These are phyloP conservation scores for Poeciliopsis gracilis DNA, from an alignment of 2,797 vertebrate species.

Conservation along the genomic window DNA sequence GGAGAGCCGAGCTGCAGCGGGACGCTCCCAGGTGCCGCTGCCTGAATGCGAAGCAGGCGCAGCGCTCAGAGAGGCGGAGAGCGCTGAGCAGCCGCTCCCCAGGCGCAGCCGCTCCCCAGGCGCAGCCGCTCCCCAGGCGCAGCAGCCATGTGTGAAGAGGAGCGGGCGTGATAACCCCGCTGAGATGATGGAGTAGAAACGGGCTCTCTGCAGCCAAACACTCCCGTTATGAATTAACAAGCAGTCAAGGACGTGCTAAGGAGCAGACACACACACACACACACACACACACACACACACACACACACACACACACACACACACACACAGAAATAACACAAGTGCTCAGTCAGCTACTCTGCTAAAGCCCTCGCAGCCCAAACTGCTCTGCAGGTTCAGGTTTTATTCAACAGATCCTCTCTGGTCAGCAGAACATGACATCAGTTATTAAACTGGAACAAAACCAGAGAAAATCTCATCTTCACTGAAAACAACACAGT, in stretches of 20 bases:
- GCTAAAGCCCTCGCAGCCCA: neutral
- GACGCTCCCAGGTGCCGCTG: conserved; percentile 3
- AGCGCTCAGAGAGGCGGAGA: conserved; percentile 1
- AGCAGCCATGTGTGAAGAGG: conserved; percentile 8
- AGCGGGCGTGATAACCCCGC: conserved; percentile 5
- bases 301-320: neutral
- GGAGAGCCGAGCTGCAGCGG: neutral
- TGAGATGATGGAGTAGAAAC: conserved; percentile 1
- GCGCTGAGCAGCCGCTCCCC: conserved; percentile 5
- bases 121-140: conserved; percentile 10
- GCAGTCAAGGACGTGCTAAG: neutral
- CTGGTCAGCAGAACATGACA: neutral
- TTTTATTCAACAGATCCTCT: neutral
- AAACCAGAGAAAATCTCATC: neutral
- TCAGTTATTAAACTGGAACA: neutral
- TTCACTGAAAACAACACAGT: neutral
- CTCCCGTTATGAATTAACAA: conserved; percentile 10
- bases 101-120: conserved; percentile 8
- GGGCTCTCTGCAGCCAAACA: conserved; percentile 1
- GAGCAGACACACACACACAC: neutral
- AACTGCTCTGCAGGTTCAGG: neutral
- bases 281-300: neutral
- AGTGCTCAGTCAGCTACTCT: conserved; percentile 1
- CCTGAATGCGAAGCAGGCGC: conserved; percentile 8
- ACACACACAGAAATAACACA: neutral